Evolutionary conservation across 2,113 vertebrate species (phyloP), one percentile per base, ranked within the genome.

Genomic region (Charadrius vociferus): DNA sequence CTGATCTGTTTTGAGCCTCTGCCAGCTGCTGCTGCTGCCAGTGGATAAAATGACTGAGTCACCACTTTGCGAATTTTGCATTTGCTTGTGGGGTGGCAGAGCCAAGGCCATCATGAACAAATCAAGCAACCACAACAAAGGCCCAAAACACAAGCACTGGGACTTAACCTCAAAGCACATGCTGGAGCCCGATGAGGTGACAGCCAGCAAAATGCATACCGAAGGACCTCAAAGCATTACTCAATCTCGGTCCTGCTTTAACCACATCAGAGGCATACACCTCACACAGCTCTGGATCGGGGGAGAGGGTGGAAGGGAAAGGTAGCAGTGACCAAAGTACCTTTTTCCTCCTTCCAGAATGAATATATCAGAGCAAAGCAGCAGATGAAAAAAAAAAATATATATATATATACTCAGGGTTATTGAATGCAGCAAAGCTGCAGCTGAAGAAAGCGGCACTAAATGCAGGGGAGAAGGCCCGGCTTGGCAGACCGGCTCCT

Each of bases 71-170:
- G 97, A 95, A 90, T 92, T 97, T 93, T 91, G 87, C 97, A 85
- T 96, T 97, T 97, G 94, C 97, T 97, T 78, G 94, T 67, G 95
- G 95, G 96, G 95, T 92, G 98, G 97, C 97, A 97, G 97, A 98
- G 96, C 92, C 96, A 95, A 91, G 89, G 96, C 93, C 97, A 98
- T 98, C 97, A 97, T 97, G 98, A 98, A 97, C 96, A 94, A 97
- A 98, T 98, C 98, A 98, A 96, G 83, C 95, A 96, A 98, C 98
- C 98, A 98, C 98, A 98, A 97, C 95, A 98, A 97, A 98, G 97
- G 89, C 95, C 84, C 93, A 56, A 96, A 96, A 94, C 86, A 86
- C 94, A 96, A 98, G 97, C 85, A 88, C 90, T 95, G 93, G 75
- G 93, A 73, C 88, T 96, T 91, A 98, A 86, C 94, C 97, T 98